Evolutionary conservation across 2,113 vertebrate species (phyloP).

Genomic region (Eptesicus fuscus): DNA sequence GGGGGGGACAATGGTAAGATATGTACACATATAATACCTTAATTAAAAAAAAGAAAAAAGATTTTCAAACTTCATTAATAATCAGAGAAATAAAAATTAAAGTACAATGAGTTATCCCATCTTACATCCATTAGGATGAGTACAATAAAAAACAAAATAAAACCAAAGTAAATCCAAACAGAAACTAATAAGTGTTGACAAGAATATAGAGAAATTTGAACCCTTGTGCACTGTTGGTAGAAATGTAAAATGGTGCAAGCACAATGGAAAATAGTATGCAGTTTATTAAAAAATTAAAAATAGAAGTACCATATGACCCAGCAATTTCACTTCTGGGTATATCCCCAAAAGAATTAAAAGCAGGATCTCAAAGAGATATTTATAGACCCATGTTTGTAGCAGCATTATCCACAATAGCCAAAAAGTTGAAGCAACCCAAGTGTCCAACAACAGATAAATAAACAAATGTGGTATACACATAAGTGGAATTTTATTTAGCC

Average conservation of each 20-base stretch:
- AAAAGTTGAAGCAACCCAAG: not conserved
- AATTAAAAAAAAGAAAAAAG: too few species aligned
- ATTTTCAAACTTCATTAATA: not conserved
- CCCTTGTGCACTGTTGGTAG: not conserved
- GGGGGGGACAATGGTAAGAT: too few species aligned
- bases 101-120: not conserved
- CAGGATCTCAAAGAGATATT: not conserved
- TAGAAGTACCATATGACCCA: not conserved
- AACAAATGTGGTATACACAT: not conserved
- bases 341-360: not conserved
- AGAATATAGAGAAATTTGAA: not conserved
- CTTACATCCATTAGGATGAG: not conserved
- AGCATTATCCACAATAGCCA: not conserved
- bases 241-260: not conserved
- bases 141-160: not conserved
- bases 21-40: too few species aligned
- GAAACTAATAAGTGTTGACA: not conserved
- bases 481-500: not conserved
- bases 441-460: not conserved
- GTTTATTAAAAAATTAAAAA: not conserved
- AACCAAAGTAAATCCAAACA: not conserved
- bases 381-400: not conserved
- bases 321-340: not conserved
- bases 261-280: not conserved
- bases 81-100: not conserved